Base-by-base conservation (phyloP, 2,113 vertebrate species). In the Galeopterus variegatus region DNA sequence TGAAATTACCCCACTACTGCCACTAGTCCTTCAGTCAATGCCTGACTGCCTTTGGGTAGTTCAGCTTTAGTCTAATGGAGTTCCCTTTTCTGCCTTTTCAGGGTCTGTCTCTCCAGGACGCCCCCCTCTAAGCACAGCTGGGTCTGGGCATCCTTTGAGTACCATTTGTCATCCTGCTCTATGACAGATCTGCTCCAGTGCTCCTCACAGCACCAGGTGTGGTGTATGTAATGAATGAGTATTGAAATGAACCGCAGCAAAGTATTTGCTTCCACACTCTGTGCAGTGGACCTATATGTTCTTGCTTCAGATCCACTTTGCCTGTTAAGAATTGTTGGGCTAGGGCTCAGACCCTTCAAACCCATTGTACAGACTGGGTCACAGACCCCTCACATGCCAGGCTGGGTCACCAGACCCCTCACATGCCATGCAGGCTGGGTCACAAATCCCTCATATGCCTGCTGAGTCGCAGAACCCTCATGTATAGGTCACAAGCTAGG, bases 151-250 rank as follows among this genome's bases (percentile, higher is more conserved):
- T 28, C 88, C 75, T 36, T 19, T 2, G 14, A 52, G 31, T 70
- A 79, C 26, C 33, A 54, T 31, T 17, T 54, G 6, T 69, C 9
- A 0, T 41, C 56, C 50, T 58, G 8, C 2, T 62, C 9, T 36
- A 8, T 28, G 76, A 23, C 45, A 65, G 6, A 11, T 73, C 69
- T 90, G 14, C 7, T 60, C 60, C 73, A 90, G 17, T 52, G 60
- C 81, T 6, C 0, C 0, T 1, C 65, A 23, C 14, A 45, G 6
- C 24, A 45, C 19, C 9, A 19, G 72, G 56, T 56, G 54, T 8
- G 24, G 50, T 15, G 21, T 26, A 60, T 48, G 26, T 54, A 70
- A 65, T 72, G 19, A 54, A 10, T 19, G 48, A 26, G n/a, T 70
- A 13, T 45, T 70, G 7, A 90, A 70, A 82, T 3, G 45, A 80